These are phyloP conservation scores for Nasonia vitripennis DNA, from an alignment of 1,140 invertebrate species.

Conservation along the genomic window DNA sequence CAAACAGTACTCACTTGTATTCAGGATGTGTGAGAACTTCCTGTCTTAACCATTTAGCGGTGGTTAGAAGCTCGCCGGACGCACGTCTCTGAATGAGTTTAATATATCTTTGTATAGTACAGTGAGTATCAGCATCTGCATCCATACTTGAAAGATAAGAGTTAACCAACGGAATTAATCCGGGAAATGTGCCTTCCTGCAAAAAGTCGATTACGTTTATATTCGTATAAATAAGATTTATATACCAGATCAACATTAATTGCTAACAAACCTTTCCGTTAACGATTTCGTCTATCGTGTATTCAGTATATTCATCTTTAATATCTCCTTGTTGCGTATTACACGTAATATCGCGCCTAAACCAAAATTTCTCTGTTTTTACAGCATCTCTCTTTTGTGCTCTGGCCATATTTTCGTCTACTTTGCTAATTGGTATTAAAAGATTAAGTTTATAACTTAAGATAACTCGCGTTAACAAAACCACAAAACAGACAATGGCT, in stretches of 20 bases:
- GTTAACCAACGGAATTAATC: slow-evolving; percentile 94
- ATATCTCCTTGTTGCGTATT: slow-evolving; percentile 65
- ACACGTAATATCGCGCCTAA: slow-evolving; percentile 86
- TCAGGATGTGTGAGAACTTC: slow-evolving; percentile 92
- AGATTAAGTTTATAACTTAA: slow-evolving; percentile 97
- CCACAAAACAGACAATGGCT: slow-evolving; percentile 98
- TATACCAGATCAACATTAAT: background rate
- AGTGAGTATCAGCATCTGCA: slow-evolving; percentile 96
- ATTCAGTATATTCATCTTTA: slow-evolving; percentile 78
- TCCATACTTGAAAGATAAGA: slow-evolving; percentile 95
- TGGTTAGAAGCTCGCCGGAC: slow-evolving; percentile 89
- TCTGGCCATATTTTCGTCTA: slow-evolving; percentile 98
- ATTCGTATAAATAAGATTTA: background rate
- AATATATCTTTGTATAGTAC: slow-evolving; percentile 97
- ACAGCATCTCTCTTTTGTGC: slow-evolving; percentile 95
- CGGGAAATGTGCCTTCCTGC: slow-evolving; percentile 91
- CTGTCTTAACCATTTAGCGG: slow-evolving; percentile 93
- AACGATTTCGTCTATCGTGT: slow-evolving; percentile 97
- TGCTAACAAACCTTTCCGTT: slow-evolving; percentile 89
- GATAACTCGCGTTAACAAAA: slow-evolving; percentile 96
- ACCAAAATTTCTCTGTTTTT: slow-evolving; percentile 91
- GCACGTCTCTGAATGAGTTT: slow-evolving; percentile 94
- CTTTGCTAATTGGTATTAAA: slow-evolving; percentile 98
- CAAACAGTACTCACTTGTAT: slow-evolving; percentile 83
- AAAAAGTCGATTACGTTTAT: slow-evolving; percentile 52